Base-by-base conservation (phyloP, 2,113 vertebrate species). In the Phalacrocorax pelagicus region DNA sequence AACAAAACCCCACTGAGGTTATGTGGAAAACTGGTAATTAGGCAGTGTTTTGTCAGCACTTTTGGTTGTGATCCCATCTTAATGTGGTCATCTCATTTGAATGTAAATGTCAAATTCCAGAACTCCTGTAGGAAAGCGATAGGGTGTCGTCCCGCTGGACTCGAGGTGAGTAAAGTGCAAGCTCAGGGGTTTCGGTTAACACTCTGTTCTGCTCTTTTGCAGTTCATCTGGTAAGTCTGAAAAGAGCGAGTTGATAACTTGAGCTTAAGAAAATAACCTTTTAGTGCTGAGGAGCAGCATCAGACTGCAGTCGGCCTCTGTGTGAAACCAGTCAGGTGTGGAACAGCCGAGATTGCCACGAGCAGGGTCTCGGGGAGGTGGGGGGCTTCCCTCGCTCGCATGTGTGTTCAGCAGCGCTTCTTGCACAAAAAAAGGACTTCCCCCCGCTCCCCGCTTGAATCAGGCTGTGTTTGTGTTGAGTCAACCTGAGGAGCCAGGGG, bases 81-180 rank as follows among this genome's bases (percentile, higher is more conserved):
- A 10, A 36, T 77, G 90, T 86, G 95, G 94, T 77, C 79, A 12
- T 15, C 93, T 95, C 92, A 73, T 95, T 93, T 94, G 96, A 78
- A 96, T 96, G 86, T 46, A 86, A 90, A 94, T 86, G 93, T 86
- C 90, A 70, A 70, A 93, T 93, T 88, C 88, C 92, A 90, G 81
- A 61, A 27, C 63, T 94, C 54, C 90, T 40, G 52, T 27, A 92
- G 82, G 94, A 82, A 34, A 61, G 78, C 38, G 46, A 58, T 77
- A 77, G 88, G 79, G 75, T 92, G 94, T 81, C 74, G 32, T 58
- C 57, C 27, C 4, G 38, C 80, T 27, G 87, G 73, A 36, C 47
- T 51, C 20, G 20, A 17, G 44, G 49, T 36, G 44, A 54, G 80
- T 15, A 5, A 49, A 74, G 92, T 57, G 75, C 81, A 15, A 27